A percentile compares a stretch with the other conserved stretches of the same genome.
Conservation (phyloP, 2,113 vertebrate genomes). For the Peucedramus taeniatus region DNA sequence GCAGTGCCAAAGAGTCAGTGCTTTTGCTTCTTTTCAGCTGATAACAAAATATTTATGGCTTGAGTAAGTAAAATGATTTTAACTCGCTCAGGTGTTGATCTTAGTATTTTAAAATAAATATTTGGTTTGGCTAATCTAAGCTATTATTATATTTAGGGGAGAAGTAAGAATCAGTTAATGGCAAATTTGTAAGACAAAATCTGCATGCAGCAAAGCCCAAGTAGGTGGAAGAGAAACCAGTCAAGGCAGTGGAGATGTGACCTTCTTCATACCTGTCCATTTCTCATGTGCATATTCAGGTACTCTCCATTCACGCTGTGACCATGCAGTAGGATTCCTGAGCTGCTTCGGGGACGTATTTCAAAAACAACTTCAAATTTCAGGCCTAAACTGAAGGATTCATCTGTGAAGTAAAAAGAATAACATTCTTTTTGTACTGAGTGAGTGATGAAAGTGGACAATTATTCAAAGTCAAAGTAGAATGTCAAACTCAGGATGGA, state of each 20-base stretch:
- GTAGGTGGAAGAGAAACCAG: neutral
- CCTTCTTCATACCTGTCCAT: slow-evolving; percentile 76
- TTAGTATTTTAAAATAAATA: neutral
- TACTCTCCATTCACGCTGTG: slow-evolving; percentile 78
- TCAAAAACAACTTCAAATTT: slow-evolving; percentile 90
- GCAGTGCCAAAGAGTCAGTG: neutral
- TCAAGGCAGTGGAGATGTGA: neutral
- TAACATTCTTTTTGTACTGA: neutral
- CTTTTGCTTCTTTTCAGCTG: neutral
- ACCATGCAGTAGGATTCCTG: slow-evolving; percentile 85
- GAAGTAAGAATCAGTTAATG: neutral
- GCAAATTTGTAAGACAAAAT: neutral
- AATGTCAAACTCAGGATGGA: neutral
- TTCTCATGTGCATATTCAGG: slow-evolving; percentile 84
- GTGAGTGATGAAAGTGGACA: neutral
- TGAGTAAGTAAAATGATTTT: neutral
- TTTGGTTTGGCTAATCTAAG: neutral
- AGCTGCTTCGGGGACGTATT: slow-evolving; percentile 86
- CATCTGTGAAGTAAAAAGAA: slow-evolving; percentile 72
- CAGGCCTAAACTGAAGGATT: slow-evolving; percentile 83
- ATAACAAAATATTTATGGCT: neutral
- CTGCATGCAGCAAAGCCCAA: neutral
- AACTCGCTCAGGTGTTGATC: neutral
- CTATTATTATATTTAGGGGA: neutral
- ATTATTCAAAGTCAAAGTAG: neutral